Evolutionary conservation across 2,888 invertebrate species (phyloP).

Genomic region (Caenorhabditis imperialis): DNA sequence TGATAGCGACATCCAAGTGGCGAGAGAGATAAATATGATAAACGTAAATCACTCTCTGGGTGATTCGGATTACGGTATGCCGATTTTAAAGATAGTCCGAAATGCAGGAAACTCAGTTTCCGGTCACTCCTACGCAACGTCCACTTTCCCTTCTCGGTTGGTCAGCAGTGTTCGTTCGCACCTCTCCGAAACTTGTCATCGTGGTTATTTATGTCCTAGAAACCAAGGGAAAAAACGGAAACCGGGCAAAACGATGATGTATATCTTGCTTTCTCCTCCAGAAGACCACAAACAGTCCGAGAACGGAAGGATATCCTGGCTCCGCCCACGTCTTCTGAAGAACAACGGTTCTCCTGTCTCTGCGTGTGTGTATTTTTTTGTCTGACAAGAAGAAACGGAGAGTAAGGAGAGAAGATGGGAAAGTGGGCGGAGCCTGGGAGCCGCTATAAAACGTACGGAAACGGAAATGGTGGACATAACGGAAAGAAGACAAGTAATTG

Average conservation of each 20-base stretch:
- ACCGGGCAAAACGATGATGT: constrained; percentile 30
- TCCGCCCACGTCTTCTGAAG: constrained; percentile 30
- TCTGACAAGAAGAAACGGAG: neutral
- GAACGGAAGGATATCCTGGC: constrained; percentile 3
- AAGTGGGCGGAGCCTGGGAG: constrained; percentile 37
- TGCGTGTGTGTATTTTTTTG: constrained; percentile 2
- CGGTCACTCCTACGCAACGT: constrained; percentile 8
- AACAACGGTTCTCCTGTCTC: constrained; percentile 10
- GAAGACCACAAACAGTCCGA: constrained; percentile 12
- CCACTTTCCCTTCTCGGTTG: constrained; percentile 2
- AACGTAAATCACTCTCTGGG: no score
- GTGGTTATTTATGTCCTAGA: constrained; percentile 29
- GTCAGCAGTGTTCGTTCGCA: constrained; percentile 19
- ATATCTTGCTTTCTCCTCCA: constrained; percentile 18
- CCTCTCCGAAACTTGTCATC: constrained; percentile 32
- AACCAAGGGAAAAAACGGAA: neutral
- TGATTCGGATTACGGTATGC: no score
- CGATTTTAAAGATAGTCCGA: no score
- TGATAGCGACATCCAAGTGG: no score
- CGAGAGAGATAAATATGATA: no score
- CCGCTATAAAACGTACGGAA: constrained; percentile 33
- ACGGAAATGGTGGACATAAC: constrained; percentile 12
- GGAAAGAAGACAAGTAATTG: constrained; percentile 5
- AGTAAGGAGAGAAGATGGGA: constrained; percentile 10
- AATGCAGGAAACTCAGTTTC: no score